Percentiles rank a stretch among this genome's conserved stretches.
Conservation (phyloP, 1,140 invertebrate genomes). For the Dryas iulia region DNA sequence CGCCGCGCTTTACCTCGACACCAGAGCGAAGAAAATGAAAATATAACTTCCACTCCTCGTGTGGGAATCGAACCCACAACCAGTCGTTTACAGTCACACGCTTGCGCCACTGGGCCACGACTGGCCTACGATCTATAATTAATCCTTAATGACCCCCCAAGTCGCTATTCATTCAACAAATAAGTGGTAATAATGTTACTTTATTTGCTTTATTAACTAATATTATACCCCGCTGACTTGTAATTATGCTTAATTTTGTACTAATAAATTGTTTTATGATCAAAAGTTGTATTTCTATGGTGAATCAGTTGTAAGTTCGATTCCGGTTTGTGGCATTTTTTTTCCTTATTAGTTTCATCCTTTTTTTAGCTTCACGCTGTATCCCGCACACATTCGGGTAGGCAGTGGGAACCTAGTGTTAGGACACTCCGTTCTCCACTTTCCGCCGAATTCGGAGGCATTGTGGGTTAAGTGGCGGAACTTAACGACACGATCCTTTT, state of each 20-base stretch:
- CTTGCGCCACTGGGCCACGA: neutral
- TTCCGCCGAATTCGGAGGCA: too few relatives aligned
- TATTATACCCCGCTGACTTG: constrained; percentile 2
- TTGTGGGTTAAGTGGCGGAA: too few relatives aligned
- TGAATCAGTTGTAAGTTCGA: neutral
- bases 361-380: too few relatives aligned
- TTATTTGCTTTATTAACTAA: constrained; percentile 9
- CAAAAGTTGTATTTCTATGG: too few relatives aligned
- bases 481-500: too few relatives aligned
- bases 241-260: constrained; percentile 5
- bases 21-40: neutral
- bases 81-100: neutral
- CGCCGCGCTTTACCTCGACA: neutral
- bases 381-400: too few relatives aligned
- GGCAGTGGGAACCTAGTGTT: too few relatives aligned
- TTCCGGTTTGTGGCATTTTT: too few relatives aligned
- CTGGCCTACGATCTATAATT: neutral
- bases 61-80: neutral
- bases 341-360: too few relatives aligned
- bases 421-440: too few relatives aligned
- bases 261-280: too few relatives aligned
- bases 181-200: constrained; percentile 2
- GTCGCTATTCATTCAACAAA: constrained; percentile 1
- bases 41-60: neutral
- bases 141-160: constrained; percentile 3